Conservation (phyloP, 2,113 vertebrate species). For the Phyllopteryx taeniolatus region DNA sequence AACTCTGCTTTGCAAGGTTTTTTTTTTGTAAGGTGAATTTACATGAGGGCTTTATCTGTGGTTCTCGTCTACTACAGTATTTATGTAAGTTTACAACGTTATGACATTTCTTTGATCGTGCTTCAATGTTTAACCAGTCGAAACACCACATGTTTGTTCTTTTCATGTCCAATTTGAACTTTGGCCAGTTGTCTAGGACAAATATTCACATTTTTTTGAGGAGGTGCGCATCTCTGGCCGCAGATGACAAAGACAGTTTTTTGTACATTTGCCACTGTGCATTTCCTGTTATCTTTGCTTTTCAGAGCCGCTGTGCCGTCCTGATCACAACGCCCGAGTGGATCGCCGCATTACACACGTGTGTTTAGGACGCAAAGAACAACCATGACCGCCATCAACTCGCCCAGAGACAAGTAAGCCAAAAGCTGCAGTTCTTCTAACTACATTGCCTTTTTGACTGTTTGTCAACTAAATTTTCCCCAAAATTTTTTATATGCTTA, state of each 20-base stretch:
- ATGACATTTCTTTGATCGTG: background rate
- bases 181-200: background rate
- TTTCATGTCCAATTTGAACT: background rate
- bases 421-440: background rate
- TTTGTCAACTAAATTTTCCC: background rate
- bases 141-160: background rate
- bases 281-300: slow-evolving; percentile 33
- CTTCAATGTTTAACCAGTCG: background rate
- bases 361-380: background rate
- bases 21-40: background rate
- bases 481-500: background rate
- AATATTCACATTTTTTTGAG: background rate
- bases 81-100: background rate
- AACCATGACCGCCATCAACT: slow-evolving; percentile 68
- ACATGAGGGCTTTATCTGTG: background rate
- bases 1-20: background rate
- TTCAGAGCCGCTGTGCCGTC: slow-evolving; percentile 46
- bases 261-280: background rate
- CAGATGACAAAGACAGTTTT: background rate
- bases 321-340: slow-evolving; percentile 26
- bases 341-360: slow-evolving; percentile 1
- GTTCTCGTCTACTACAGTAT: background rate
- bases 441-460: background rate
- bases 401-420: slow-evolving; percentile 71
- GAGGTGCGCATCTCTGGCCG: background rate